phyloP scores from a whole-genome alignment of 2,797 vertebrate species.

The Myoxocephalus aenaeus region DNA sequence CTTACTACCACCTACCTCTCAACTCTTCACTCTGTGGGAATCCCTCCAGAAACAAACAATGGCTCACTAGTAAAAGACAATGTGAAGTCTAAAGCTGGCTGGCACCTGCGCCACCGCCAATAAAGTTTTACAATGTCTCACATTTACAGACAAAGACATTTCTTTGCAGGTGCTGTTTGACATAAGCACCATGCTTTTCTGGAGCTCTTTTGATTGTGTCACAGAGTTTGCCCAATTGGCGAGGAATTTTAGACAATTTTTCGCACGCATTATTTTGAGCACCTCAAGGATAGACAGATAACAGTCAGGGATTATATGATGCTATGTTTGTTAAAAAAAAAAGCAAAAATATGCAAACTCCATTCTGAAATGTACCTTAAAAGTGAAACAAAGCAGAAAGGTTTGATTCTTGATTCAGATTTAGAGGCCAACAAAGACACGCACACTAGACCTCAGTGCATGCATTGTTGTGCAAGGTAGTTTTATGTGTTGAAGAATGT shows the following conservation, averaged over 20 bases:
- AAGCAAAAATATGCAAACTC: neutral
- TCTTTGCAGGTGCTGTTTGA: slow-evolving; percentile 4
- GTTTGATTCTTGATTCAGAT: slow-evolving; percentile 1
- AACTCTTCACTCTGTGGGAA: slow-evolving; percentile 46
- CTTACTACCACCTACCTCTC: slow-evolving; percentile 57
- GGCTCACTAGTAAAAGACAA: slow-evolving; percentile 28
- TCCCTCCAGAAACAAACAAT: slow-evolving; percentile 54
- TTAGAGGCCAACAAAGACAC: neutral
- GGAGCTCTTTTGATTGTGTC: neutral
- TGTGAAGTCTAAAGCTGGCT: slow-evolving; percentile 30
- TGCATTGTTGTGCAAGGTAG: neutral
- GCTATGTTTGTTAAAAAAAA: neutral
- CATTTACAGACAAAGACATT: slow-evolving; percentile 26
- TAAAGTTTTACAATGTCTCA: slow-evolving; percentile 27
- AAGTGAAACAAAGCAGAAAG: neutral
- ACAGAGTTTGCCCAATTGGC: neutral
- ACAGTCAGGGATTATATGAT: neutral
- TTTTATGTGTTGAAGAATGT: neutral
- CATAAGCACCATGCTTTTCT: neutral
- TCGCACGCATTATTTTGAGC: neutral
- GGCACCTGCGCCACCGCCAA: slow-evolving; percentile 12
- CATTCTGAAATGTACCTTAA: neutral
- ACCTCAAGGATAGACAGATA: neutral
- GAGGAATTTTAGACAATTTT: neutral
- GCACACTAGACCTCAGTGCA: neutral